A percentile compares a stretch with the other conserved stretches of the same genome.
Evolutionary conservation across 2,888 invertebrate species (phyloP).

Genomic region (Rhamphomyia laevipes): DNA sequence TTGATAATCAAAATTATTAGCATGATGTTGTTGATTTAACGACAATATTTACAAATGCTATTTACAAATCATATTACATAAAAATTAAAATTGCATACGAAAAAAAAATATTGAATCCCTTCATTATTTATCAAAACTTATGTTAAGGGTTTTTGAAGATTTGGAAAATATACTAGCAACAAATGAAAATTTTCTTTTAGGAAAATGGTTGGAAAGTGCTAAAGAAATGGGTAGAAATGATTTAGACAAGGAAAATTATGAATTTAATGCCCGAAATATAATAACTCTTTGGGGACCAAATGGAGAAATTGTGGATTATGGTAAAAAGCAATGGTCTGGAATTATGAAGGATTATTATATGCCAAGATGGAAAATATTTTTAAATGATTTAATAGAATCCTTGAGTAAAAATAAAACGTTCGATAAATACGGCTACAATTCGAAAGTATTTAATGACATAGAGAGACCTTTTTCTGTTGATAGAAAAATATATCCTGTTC

Average conservation of each 20-base stretch:
- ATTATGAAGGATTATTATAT: conserved; percentile 54
- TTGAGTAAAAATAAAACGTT: conserved; percentile 43
- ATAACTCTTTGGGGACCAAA: conserved; percentile 89
- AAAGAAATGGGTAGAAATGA: conserved; percentile 40
- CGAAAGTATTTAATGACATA: conserved; percentile 44
- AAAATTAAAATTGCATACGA: conserved; percentile 40
- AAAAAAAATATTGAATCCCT: conserved; percentile 21
- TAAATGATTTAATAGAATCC: conserved; percentile 46
- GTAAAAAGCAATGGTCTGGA: conserved; percentile 85
- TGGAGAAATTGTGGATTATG: conserved; percentile 85
- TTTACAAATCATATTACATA: no score
- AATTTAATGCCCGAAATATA: conserved; percentile 82
- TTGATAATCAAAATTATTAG: conserved; percentile 31
- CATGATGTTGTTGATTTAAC: conserved; percentile 79
- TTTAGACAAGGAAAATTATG: conserved; percentile 42
- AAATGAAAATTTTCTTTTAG: conserved; percentile 54
- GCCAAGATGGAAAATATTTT: conserved; percentile 65
- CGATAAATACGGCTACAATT: conserved; percentile 47
- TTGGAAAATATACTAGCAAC: conserved; percentile 52
- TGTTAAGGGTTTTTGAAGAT: conserved; percentile 48
- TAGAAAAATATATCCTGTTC: conserved; percentile 37
- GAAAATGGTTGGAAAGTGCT: conserved; percentile 56
- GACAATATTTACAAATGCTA: conserved; percentile 69
- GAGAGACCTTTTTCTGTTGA: conserved; percentile 55
- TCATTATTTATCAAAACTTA: conserved; percentile 27